Evolutionary conservation across 2,113 vertebrate genomes (phyloP), one percentile per base, ranked within the genome.

Genomic region (Thermophis baileyi): DNA sequence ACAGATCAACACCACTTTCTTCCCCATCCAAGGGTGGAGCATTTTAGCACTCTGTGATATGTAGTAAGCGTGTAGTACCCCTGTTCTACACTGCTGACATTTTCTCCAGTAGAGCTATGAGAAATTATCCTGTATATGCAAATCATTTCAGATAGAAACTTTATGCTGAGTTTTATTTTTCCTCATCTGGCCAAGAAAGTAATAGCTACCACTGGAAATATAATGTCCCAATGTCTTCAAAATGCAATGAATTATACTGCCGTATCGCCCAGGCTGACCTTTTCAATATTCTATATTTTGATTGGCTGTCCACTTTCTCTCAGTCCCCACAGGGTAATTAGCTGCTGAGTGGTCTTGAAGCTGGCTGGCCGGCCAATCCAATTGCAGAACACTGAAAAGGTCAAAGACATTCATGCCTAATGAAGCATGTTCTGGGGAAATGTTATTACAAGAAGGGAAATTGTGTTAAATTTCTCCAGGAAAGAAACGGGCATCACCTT

Each of bases 361-460:
- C 54, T 50, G 6, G 92, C 96, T 0, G 27, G 95, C 90, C 87
- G 93, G 96, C 95, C 96, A 96, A 94, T 97, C 96, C 95, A 94
- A 95, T 96, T 55, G 94, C 85, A 93, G 92, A 91, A 92, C 94
- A 89, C 44, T 95, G 95, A 94, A 94, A 96, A 96, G 96, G 95
- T 93, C 94, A 96, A 90, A 91, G 63, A 91, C 57, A 87, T 93
- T 94, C 6, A 5, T 16, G 63, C 50, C 63, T 81, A 92, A 92
- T 89, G 87, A 89, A 92, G 87, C 57, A 69, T 10, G 53, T 40
- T 47, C 91, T 54, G 27, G 91, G 54, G 63, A 47, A 47, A 92
- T 47, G 63, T 92, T 89, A 51, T 92, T 55, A 47, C 63, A 89
- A 89, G 60, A 55, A 25, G 87, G 40, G 27, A 22, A 51, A 89